phyloP scores from a whole-genome alignment of 1,140 invertebrate genomes.

The Agraylea sexmaculata region DNA sequence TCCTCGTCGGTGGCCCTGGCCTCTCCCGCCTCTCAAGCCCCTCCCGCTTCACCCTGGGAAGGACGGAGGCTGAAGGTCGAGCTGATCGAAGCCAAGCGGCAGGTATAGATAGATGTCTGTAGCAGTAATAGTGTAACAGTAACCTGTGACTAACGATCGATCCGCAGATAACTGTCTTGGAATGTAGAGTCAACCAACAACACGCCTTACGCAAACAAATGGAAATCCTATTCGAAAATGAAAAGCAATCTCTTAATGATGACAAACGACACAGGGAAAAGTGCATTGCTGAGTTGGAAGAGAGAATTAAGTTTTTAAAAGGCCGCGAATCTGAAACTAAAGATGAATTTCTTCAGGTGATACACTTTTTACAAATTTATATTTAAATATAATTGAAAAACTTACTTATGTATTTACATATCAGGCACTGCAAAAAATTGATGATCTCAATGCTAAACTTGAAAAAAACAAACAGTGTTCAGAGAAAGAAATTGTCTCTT shows the following conservation, averaged over 20 bases:
- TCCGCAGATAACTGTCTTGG: slow-evolving; percentile 24
- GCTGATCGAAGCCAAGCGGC: slow-evolving; percentile 46
- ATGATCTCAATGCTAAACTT: slow-evolving; percentile 10
- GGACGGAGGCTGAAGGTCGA: slow-evolving; percentile 45
- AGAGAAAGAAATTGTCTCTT: slow-evolving; percentile 38
- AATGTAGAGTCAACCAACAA: slow-evolving; percentile 45
- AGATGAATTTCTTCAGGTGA: slow-evolving; percentile 39
- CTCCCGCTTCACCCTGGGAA: slow-evolving; percentile 46
- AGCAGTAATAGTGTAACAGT: background rate
- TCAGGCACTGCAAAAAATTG: slow-evolving; percentile 9
- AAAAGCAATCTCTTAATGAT: slow-evolving; percentile 41
- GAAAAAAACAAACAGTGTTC: slow-evolving; percentile 39
- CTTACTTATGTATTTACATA: slow-evolving; percentile 25
- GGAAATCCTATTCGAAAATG: slow-evolving; percentile 49
- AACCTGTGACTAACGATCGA: background rate
- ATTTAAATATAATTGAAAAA: slow-evolving; percentile 17
- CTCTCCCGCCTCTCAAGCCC: slow-evolving; percentile 9
- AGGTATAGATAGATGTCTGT: slow-evolving; percentile 24
- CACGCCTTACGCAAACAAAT: slow-evolving; percentile 45
- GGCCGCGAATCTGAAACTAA: slow-evolving; percentile 44
- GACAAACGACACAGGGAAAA: slow-evolving; percentile 47
- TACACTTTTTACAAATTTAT: slow-evolving; percentile 2
- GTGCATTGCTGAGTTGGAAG: slow-evolving; percentile 43
- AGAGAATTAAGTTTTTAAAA: slow-evolving; percentile 39
- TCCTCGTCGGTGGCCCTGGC: background rate